phyloP scores from a whole-genome alignment of 2,888 invertebrate genomes.

The Encarsia formosa region DNA sequence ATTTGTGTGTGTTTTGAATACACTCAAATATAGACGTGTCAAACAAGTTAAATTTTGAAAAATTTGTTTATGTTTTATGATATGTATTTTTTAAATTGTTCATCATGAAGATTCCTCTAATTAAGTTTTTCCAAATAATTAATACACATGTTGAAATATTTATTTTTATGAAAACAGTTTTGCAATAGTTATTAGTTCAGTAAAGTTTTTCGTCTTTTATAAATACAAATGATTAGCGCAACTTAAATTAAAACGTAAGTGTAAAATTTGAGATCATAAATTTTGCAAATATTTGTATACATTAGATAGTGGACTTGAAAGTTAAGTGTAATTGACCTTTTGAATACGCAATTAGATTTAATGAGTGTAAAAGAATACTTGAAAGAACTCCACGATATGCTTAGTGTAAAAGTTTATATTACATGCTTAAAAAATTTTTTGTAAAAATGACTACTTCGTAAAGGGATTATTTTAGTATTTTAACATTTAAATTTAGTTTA shows the following conservation, averaged over 20 bases:
- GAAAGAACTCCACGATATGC: too few species aligned
- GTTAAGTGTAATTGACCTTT: too few species aligned
- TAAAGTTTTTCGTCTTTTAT: conserved; percentile 11
- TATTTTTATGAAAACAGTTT: conserved; percentile 12
- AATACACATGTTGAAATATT: conserved; percentile 11
- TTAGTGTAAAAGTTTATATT: too few species aligned
- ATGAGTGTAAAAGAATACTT: too few species aligned
- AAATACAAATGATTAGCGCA: conserved; percentile 11
- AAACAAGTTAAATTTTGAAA: conserved; percentile 3
- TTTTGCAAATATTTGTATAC: conserved; percentile 26
- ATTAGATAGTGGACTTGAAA: conserved; percentile 8
- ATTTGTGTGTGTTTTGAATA: too few species aligned
- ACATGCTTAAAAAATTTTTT: too few species aligned
- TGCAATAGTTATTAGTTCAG: conserved; percentile 8
- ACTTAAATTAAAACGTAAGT: conserved; percentile 8
- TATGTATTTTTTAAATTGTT: conserved; percentile 8
- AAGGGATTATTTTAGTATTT: conserved; percentile 26
- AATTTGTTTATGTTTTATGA: conserved; percentile 10
- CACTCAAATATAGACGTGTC: conserved; percentile 13
- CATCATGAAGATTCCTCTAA: conserved; percentile 3
- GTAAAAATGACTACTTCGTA: conserved; percentile 19
- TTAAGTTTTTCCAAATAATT: conserved; percentile 7
- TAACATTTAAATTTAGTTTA: conserved; percentile 21
- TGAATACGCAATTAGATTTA: too few species aligned
- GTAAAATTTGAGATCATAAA: conserved; percentile 21